These are phyloP conservation scores for Tyto alba DNA, from an alignment of 2,113 vertebrate genomes.

Conservation along the genomic window DNA sequence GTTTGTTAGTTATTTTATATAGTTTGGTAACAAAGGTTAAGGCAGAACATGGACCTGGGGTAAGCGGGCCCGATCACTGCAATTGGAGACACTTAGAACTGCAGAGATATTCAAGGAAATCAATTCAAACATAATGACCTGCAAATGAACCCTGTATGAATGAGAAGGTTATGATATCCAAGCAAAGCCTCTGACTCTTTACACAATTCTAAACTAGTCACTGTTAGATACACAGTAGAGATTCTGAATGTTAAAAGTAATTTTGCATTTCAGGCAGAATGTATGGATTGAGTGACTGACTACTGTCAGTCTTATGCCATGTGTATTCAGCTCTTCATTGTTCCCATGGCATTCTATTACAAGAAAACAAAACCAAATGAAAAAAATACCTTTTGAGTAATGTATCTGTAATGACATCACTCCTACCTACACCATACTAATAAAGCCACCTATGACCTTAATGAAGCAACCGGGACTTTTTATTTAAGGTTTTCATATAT, in stretches of 20 bases:
- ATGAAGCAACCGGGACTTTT: background rate
- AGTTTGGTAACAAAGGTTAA: background rate
- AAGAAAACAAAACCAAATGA: background rate
- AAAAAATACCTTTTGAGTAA: background rate
- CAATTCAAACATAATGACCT: background rate
- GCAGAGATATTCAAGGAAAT: background rate
- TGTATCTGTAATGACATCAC: background rate
- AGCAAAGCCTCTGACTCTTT: background rate
- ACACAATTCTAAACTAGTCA: background rate
- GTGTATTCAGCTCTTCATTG: background rate
- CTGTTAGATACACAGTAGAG: background rate
- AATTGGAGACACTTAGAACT: background rate
- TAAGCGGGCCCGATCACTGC: background rate
- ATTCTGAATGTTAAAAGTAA: background rate
- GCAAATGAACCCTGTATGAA: background rate
- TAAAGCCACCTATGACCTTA: background rate
- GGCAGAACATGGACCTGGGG: background rate
- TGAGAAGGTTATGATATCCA: background rate
- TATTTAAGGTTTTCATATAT: background rate
- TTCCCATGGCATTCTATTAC: background rate
- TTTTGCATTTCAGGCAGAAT: background rate
- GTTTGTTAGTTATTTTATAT: no score
- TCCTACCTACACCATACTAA: background rate
- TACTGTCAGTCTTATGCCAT: background rate
- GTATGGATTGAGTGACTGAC: background rate